phyloP scores from a whole-genome alignment of 2,888 invertebrate species.

The Tubulanus polymorphus region DNA sequence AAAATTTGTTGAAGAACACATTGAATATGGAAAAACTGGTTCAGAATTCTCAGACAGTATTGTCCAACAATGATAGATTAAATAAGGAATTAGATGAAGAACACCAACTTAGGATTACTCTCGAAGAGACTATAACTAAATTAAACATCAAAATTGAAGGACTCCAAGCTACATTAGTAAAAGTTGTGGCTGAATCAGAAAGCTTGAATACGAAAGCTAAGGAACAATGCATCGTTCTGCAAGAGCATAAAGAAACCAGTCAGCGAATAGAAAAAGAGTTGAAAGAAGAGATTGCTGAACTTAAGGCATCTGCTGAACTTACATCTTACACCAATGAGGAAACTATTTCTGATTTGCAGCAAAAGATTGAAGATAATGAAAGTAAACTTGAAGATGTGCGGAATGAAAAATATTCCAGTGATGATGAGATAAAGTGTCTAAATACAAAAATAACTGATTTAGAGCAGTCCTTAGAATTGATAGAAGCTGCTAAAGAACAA shows the following conservation, averaged over 20 bases:
- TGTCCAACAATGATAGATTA: too few species aligned
- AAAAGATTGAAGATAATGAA: neutral
- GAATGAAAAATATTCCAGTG: too few species aligned
- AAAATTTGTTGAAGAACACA: too few species aligned
- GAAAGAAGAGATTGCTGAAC: constrained; percentile 16
- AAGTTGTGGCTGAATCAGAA: neutral
- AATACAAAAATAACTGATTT: too few species aligned
- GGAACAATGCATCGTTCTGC: constrained; percentile 7
- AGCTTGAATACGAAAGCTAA: neutral
- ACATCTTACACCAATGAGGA: neutral
- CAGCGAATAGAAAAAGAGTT: constrained; percentile 20
- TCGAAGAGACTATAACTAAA: constrained; percentile 4
- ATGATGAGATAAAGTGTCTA: too few species aligned
- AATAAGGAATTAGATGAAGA: neutral
- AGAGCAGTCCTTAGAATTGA: too few species aligned
- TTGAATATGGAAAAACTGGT: neutral
- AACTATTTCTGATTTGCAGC: neutral
- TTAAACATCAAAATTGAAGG: constrained; percentile 7
- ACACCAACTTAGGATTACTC: neutral
- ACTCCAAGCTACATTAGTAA: neutral
- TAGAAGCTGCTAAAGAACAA: too few species aligned
- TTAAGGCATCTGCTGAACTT: constrained; percentile 19
- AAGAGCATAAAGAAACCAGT: constrained; percentile 18
- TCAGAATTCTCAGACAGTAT: neutral
- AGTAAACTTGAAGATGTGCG: neutral